Conservation (phyloP, 1,140 invertebrate species). For the Drepana arcuata region DNA sequence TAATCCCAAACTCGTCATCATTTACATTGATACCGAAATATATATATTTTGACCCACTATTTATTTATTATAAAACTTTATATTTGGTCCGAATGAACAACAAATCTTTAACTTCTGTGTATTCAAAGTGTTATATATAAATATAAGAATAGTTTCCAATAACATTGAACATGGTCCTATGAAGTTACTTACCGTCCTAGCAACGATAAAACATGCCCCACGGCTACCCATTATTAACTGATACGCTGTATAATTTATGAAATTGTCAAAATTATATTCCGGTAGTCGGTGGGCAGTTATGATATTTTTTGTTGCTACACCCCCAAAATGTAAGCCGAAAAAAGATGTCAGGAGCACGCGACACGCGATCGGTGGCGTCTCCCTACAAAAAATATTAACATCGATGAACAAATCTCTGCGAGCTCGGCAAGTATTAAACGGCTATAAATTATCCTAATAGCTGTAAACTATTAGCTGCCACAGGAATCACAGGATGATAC, state of each 20-base stretch:
- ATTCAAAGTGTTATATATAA: too few species aligned
- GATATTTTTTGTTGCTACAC: slow-evolving; percentile 50
- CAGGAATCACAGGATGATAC: slow-evolving; percentile 2
- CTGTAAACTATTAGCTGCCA: slow-evolving; percentile 40
- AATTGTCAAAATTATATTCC: slow-evolving; percentile 70
- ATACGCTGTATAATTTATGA: slow-evolving; percentile 64
- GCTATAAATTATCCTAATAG: slow-evolving; percentile 70
- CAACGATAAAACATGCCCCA: slow-evolving; percentile 38
- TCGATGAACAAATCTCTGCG: slow-evolving; percentile 58
- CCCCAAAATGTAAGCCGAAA: slow-evolving; percentile 42
- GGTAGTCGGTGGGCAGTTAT: slow-evolving; percentile 65
- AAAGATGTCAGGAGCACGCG: slow-evolving; percentile 60
- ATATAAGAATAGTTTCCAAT: slow-evolving; percentile 1
- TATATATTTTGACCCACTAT: too few species aligned
- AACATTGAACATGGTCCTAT: slow-evolving; percentile 5
- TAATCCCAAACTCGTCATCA: too few species aligned
- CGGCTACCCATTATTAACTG: slow-evolving; percentile 50
- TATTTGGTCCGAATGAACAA: too few species aligned
- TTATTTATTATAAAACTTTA: too few species aligned
- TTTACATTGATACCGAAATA: too few species aligned
- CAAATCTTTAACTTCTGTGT: too few species aligned
- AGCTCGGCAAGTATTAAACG: slow-evolving; percentile 59
- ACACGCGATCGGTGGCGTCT: slow-evolving; percentile 56
- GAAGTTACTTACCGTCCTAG: slow-evolving; percentile 13
- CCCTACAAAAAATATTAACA: slow-evolving; percentile 43